phyloP scores from a whole-genome alignment of 2,113 vertebrate genomes.

The Crypturellus undulatus region DNA sequence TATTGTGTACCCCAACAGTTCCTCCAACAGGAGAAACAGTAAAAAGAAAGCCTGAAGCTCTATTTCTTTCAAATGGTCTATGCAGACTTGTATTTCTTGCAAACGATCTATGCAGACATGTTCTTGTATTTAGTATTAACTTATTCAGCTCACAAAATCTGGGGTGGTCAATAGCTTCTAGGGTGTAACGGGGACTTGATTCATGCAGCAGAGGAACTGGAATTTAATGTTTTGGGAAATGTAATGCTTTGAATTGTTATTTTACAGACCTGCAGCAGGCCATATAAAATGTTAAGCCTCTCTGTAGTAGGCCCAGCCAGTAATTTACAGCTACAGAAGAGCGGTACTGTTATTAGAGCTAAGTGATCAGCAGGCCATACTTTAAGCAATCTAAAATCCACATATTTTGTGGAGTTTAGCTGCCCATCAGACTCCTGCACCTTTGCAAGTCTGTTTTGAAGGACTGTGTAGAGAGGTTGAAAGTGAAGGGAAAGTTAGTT shows the following conservation, averaged over 20 bases:
- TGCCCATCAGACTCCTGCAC: background rate
- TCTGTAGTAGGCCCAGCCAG: background rate
- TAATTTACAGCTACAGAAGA: background rate
- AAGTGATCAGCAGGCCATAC: slow-evolving; percentile 36
- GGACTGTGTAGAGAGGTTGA: background rate
- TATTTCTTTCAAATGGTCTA: background rate
- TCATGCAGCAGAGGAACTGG: background rate
- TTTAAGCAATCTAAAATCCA: slow-evolving; percentile 49
- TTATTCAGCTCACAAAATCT: background rate
- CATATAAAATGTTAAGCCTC: background rate
- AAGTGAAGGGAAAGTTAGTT: background rate
- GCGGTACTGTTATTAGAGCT: background rate
- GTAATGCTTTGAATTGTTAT: background rate
- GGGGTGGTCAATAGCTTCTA: background rate
- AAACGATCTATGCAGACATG: background rate
- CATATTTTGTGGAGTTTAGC: slow-evolving; percentile 1
- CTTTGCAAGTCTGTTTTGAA: background rate
- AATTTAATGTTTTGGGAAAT: background rate
- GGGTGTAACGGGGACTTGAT: background rate
- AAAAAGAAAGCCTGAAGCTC: background rate
- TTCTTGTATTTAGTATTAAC: background rate
- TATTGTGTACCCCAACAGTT: background rate
- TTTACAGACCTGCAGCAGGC: background rate
- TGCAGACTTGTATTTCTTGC: background rate
- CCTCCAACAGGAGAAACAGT: background rate